These are phyloP conservation scores for Pseudoips prasinana DNA, from an alignment of 2,888 invertebrate genomes.

Conservation along the genomic window DNA sequence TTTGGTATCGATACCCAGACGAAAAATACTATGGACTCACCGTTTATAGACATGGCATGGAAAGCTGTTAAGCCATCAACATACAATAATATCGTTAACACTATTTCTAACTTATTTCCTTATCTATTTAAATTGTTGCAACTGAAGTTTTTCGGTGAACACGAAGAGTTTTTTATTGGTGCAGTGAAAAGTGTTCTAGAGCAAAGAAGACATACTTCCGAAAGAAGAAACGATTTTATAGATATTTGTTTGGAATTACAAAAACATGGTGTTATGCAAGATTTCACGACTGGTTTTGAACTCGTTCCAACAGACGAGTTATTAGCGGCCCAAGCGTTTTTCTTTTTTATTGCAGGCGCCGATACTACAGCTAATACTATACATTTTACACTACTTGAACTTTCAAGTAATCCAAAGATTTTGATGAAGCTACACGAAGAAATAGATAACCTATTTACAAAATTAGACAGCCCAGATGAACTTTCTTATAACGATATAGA, in stretches of 20 bases:
- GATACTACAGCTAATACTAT: conserved; percentile 66
- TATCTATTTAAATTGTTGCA: conserved; percentile 39
- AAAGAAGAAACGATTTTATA: conserved; percentile 51
- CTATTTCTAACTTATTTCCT: conserved; percentile 38
- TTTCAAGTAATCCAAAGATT: conserved; percentile 55
- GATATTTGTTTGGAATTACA: conserved; percentile 58
- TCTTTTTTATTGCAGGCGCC: conserved; percentile 70
- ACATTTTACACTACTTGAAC: conserved; percentile 55
- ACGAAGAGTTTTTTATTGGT: conserved; percentile 54
- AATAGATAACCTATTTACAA: conserved; percentile 51
- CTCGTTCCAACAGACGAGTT: conserved; percentile 52
- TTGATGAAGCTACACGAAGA: conserved; percentile 57
- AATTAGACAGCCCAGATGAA: conserved; percentile 28
- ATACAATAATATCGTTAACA: conserved; percentile 30
- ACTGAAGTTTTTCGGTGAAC: conserved; percentile 48
- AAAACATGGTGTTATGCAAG: conserved; percentile 48
- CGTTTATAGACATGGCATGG: conserved; percentile 53
- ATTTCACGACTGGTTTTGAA: conserved; percentile 44
- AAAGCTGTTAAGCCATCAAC: conserved; percentile 38
- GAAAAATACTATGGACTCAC: conserved; percentile 56
- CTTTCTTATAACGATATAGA: conserved; percentile 52
- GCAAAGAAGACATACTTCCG: conserved; percentile 32
- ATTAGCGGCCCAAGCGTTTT: conserved; percentile 66
- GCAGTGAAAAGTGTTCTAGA: conserved; percentile 51
- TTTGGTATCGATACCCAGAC: conserved; percentile 64